Evolutionary conservation across 92 coral and sea anemone genomes (phyloP).

Genomic region (Siderastrea radians): DNA sequence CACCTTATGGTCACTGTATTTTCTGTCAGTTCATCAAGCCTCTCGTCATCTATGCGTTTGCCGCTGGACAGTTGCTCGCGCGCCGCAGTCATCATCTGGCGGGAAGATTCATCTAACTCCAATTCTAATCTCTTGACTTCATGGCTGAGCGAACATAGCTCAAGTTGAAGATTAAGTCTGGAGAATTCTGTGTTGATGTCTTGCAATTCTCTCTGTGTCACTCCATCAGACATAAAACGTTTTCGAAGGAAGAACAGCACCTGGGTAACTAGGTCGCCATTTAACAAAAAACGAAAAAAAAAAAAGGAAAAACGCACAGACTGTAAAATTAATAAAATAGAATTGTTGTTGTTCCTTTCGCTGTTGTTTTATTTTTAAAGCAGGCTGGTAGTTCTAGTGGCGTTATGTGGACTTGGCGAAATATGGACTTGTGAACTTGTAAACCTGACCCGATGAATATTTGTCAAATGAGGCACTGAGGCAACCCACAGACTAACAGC

Average conservation of each 20-base stretch:
- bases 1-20: slow-evolving; percentile 32
- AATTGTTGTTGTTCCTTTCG: not conserved
- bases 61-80: slow-evolving; percentile 44
- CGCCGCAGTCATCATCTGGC: slow-evolving; percentile 31
- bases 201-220: slow-evolving; percentile 56
- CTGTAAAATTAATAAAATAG: not conserved
- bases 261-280: not conserved
- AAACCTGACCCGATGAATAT: too few relatives aligned
- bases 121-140: slow-evolving; percentile 35
- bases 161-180: slow-evolving; percentile 74
- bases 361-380: not conserved
- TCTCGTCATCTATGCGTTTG: slow-evolving; percentile 58
- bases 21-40: slow-evolving; percentile 36
- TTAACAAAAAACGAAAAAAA: slow-evolving; percentile 26
- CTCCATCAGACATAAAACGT: slow-evolving; percentile 26
- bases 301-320: too few relatives aligned
- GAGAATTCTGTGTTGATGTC: slow-evolving; percentile 81
- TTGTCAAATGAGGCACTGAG: too few relatives aligned
- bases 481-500: too few relatives aligned
- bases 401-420: too few relatives aligned
- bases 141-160: slow-evolving; percentile 56
- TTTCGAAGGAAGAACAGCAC: slow-evolving; percentile 47
- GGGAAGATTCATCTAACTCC: slow-evolving; percentile 36
- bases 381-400: too few relatives aligned
- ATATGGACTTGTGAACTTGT: too few relatives aligned